Percentiles rank a stretch among this genome's conserved stretches.
Conservation (phyloP, 2,888 invertebrate genomes). For the Sarcophaga caerulescens region DNA sequence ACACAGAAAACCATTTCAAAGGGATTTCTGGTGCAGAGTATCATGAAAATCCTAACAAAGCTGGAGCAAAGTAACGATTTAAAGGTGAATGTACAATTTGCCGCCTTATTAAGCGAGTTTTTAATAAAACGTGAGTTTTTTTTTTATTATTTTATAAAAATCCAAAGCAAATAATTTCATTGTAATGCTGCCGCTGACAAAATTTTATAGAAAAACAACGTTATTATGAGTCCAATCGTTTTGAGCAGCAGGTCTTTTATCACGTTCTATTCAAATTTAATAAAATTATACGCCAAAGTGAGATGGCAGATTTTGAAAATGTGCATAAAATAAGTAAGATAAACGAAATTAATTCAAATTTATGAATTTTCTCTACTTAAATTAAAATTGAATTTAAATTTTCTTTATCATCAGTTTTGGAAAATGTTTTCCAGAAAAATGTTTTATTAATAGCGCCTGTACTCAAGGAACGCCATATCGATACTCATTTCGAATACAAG, state of each 20-base stretch:
- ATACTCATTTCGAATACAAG: constrained; percentile 74
- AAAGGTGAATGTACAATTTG: constrained; percentile 74
- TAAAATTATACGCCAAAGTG: constrained; percentile 51
- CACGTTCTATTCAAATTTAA: constrained; percentile 73
- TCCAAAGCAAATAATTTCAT: neutral
- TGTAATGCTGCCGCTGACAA: neutral
- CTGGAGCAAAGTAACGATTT: constrained; percentile 70
- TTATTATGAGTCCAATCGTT: constrained; percentile 74
- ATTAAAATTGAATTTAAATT: neutral
- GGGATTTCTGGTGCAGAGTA: constrained; percentile 70
- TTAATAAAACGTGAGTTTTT: constrained; percentile 76
- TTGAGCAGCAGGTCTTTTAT: constrained; percentile 74
- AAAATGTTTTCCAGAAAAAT: constrained; percentile 73
- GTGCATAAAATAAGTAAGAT: constrained; percentile 61
- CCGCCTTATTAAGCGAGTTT: constrained; percentile 74
- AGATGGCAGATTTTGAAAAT: constrained; percentile 50
- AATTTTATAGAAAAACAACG: constrained; percentile 74
- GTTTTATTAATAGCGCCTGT: constrained; percentile 71
- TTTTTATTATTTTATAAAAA: neutral
- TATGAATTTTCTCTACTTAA: neutral
- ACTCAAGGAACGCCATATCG: constrained; percentile 72
- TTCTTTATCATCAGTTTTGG: constrained; percentile 70
- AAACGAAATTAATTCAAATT: neutral
- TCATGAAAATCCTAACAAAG: constrained; percentile 71
- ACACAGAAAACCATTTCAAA: constrained; percentile 63